These are phyloP conservation scores for Alethe diademata DNA, from an alignment of 2,113 vertebrate genomes.

Conservation along the genomic window DNA sequence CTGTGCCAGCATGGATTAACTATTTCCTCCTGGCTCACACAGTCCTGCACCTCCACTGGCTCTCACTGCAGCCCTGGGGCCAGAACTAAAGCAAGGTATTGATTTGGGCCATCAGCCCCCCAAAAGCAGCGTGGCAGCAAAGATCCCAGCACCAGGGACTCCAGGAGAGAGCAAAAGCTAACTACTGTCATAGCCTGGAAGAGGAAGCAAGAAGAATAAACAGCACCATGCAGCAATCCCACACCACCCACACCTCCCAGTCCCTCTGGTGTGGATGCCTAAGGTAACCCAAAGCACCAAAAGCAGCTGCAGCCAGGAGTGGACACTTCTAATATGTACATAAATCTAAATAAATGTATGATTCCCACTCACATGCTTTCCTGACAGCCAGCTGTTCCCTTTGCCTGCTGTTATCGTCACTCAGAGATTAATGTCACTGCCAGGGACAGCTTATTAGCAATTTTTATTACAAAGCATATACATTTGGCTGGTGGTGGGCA, in stretches of 20 bases:
- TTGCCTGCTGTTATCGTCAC: background rate
- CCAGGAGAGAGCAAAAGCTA: background rate
- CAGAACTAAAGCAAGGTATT: background rate
- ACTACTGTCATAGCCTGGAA: background rate
- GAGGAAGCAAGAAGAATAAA: background rate
- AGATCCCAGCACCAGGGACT: background rate
- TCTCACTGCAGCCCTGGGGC: background rate
- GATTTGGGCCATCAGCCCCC: background rate
- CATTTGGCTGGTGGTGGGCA: constrained; percentile 27
- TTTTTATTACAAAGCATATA: constrained; percentile 24
- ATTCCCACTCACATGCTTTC: background rate
- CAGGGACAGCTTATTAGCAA: constrained; percentile 20
- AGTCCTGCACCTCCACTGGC: background rate
- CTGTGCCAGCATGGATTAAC: constrained; percentile 18
- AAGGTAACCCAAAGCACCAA: background rate
- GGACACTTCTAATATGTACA: background rate
- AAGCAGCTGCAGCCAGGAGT: background rate
- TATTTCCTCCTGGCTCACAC: background rate
- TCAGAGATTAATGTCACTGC: background rate
- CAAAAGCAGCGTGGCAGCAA: accelerated
- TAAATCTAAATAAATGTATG: constrained; percentile 28
- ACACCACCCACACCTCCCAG: background rate
- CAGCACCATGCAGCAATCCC: background rate
- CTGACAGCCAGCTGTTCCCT: constrained; percentile 30
- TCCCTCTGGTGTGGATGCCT: background rate